Evolutionary conservation across 2,888 invertebrate genomes (phyloP), one percentile per base, ranked within the genome.

Genomic region (Lithophane leautieri): DNA sequence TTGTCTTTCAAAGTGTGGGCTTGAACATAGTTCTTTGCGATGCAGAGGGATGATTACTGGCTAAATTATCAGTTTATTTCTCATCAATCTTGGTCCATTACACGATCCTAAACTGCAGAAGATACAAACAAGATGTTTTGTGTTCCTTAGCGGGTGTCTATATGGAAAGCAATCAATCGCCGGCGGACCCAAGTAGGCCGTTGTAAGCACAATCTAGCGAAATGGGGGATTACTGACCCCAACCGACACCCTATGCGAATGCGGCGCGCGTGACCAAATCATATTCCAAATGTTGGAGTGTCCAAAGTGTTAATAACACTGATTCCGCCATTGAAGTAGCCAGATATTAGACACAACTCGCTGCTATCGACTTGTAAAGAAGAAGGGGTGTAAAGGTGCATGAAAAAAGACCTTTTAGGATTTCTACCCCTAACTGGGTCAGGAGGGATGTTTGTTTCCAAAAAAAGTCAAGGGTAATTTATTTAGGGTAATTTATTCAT

Each of bases 401-500:
- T 12, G 25, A 40, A 44, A 19, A 56, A 42, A 56, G 16, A 19
- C 25, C 22, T 75, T 40, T 34, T 3, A 22, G 11, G 25, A 73
- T 47, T 47, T 47, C 22, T 14, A 25, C 22, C 44, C 22, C 14
- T 40, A 73, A 47, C 63, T 11, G 47, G 56, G 56, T 40, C 44
- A 16, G 9, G 16, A 66, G 44, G 73, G 73, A 56, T 28, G 25
- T 75, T 73, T 47, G 47, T 65, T 73, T 22, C 22, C 52, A 22
- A 73, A 73, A 47, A 73, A 56, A 19, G 40, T 25, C 34, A 28
- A 73, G 63, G 47, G 9, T 40, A 56, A 19, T 47, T 34, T 34
- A 34, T 34, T 34, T 34, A 34, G 34, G 34, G 34, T 34, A 34
- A 44, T 44, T 54, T 54, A 44, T 52, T 52, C 9, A 34, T 7